These are phyloP conservation scores for Sebastes jordani DNA, from an alignment of 2,797 vertebrate genomes.

Conservation along the genomic window DNA sequence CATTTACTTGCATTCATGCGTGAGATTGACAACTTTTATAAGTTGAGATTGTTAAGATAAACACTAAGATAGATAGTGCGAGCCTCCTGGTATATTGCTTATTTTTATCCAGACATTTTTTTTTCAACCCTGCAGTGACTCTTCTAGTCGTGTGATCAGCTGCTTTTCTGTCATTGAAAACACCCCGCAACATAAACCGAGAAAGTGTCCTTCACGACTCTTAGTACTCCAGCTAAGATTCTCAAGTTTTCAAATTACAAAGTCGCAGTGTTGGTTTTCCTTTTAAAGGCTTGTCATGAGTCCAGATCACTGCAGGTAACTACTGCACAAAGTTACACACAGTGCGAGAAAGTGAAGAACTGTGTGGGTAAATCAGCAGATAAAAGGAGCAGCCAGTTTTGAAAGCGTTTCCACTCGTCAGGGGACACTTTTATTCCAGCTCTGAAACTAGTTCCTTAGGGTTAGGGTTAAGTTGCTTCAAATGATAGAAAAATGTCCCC, in stretches of 20 bases:
- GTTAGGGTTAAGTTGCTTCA: not conserved
- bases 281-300: conserved; percentile 8
- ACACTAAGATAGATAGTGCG: not conserved
- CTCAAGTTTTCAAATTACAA: conserved; percentile 17
- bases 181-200: not conserved
- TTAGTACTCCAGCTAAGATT: not conserved
- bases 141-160: not conserved
- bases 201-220: not conserved
- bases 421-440: conserved; percentile 2
- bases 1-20: not conserved
- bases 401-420: conserved; percentile 5
- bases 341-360: not conserved
- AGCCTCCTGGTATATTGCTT: not conserved
- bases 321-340: not conserved
- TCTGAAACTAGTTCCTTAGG: not conserved
- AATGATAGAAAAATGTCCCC: conserved; percentile 6
- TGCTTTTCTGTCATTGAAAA: conserved; percentile 11
- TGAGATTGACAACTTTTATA: not conserved
- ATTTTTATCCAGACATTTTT: not conserved
- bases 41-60: not conserved
- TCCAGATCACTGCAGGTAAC: conserved; percentile 1
- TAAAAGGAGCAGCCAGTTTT: conserved; percentile 1
- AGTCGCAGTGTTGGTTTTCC: not conserved
- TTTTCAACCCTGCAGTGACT: not conserved
- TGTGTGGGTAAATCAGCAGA: conserved; percentile 9